Percentiles rank a stretch among this genome's conserved stretches.
These are phyloP conservation scores for Propithecus deckenii DNA, from an alignment of 2,797 vertebrate species.

Conservation along the genomic window DNA sequence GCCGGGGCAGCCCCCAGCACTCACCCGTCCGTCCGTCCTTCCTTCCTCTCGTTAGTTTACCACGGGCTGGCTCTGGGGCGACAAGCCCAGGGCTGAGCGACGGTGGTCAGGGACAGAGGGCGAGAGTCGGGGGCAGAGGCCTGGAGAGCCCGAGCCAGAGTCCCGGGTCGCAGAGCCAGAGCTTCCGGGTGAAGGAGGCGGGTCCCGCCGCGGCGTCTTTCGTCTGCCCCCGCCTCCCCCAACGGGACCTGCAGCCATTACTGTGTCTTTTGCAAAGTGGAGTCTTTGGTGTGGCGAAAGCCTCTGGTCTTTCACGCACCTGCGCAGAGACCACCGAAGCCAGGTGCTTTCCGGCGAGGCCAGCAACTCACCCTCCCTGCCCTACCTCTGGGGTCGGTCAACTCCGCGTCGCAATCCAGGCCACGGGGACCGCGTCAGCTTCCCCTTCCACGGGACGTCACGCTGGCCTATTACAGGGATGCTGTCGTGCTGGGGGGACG, in stretches of 20 bases:
- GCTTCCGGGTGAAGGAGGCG: not conserved
- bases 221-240: not conserved
- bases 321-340: not conserved
- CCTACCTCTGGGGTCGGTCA: not conserved
- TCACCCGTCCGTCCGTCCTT: not conserved
- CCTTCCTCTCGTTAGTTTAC: not conserved
- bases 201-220: no score
- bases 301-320: no score
- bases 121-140: accelerated
- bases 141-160: no score
- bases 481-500: accelerated
- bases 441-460: not conserved
- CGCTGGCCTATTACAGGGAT: accelerated
- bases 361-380: no score
- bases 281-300: not conserved
- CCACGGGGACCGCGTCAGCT: accelerated
- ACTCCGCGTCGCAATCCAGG: not conserved
- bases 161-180: not conserved
- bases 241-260: not conserved
- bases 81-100: not conserved
- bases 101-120: not conserved
- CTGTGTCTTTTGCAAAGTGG: not conserved
- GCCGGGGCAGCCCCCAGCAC: no score
- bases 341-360: not conserved
- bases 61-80: no score